Evolutionary conservation across 2,797 vertebrate genomes (phyloP).

Genomic region (Chromis chromis): DNA sequence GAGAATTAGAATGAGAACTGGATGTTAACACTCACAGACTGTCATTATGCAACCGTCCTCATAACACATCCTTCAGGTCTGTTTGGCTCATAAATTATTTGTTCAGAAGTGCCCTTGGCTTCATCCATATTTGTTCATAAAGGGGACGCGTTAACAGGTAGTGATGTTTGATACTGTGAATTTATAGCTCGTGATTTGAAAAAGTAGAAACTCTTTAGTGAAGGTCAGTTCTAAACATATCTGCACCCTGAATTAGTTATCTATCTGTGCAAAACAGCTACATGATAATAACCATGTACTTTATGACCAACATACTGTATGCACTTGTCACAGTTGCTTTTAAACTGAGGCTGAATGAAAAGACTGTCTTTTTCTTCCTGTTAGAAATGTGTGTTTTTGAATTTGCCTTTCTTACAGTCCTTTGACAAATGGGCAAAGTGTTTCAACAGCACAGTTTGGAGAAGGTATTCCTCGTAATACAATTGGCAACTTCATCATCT

Average conservation of each 20-base stretch:
- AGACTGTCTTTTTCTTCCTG: background rate
- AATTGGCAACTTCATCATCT: conserved; percentile 64
- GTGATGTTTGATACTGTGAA: conserved; percentile 10
- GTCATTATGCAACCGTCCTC: conserved; percentile 8
- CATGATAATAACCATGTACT: background rate
- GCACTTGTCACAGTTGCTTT: conserved; percentile 43
- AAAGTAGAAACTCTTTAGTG: background rate
- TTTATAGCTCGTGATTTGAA: background rate
- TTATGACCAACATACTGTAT: conserved; percentile 38
- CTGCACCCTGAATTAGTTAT: background rate
- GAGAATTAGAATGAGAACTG: background rate
- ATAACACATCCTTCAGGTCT: conserved; percentile 5
- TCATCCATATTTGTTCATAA: conserved; percentile 5
- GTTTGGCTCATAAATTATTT: conserved; percentile 18
- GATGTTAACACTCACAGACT: conserved; percentile 11
- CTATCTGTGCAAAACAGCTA: conserved; percentile 2
- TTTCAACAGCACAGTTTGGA: conserved; percentile 81
- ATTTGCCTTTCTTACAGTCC: conserved; percentile 21
- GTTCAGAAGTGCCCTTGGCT: background rate
- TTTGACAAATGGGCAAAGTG: conserved; percentile 49
- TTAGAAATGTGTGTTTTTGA: conserved; percentile 38
- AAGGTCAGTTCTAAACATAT: background rate
- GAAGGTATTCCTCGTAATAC: conserved; percentile 61
- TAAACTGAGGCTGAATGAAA: conserved; percentile 5
- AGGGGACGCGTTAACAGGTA: background rate